Evolutionary conservation across 2,888 invertebrate species (phyloP), one percentile per base, ranked within the genome.

Genomic region (Himalopsyche tibetana): DNA sequence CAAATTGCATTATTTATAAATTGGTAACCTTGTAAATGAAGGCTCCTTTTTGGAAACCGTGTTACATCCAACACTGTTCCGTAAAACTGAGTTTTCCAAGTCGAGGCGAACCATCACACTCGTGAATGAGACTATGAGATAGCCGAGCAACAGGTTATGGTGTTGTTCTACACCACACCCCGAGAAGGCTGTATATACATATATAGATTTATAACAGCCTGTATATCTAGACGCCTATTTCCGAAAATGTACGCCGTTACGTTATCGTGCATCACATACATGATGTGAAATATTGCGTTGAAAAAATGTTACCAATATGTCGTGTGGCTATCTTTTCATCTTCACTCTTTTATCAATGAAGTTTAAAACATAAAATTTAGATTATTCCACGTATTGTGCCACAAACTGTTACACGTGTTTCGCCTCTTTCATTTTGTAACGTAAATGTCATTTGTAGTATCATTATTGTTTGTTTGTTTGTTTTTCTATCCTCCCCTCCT

Each of bases 141-240:
- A 63, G 63, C 63, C 63, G 8, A n/a, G 63, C 63, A 63, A 63
- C 63, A 63, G 63, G 63, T 63, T 63, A 63, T 28, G 11, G 19
- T 63, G 63, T 63, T 63, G 63, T 63, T 63, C 63, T 63, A 28
- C 63, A 19, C 51, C 63, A 5, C n/a, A 63, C 63, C 11, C 19
- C 63, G 19, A 28, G 2, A 63, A 19, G 8, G 19, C 63, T 63
- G 8, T 63, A 63, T 28, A 28, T 28, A 28, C 2, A 28, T 28
- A 28, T 28, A 28, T 63, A 63, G 63, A 63, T 63, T 19, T 63
- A 63, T 63, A 63, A 5, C 63, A 19, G 8, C 63, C 6, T 19
- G 19, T 51, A 51, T 51, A 51, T 63, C 63, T 63, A 63, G 19
- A 63, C 63, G 28, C 63, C 28, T 63, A 19, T 19, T 19, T 63